Conservation (phyloP, 2,888 invertebrate genomes). For the Polyploca ridens region DNA sequence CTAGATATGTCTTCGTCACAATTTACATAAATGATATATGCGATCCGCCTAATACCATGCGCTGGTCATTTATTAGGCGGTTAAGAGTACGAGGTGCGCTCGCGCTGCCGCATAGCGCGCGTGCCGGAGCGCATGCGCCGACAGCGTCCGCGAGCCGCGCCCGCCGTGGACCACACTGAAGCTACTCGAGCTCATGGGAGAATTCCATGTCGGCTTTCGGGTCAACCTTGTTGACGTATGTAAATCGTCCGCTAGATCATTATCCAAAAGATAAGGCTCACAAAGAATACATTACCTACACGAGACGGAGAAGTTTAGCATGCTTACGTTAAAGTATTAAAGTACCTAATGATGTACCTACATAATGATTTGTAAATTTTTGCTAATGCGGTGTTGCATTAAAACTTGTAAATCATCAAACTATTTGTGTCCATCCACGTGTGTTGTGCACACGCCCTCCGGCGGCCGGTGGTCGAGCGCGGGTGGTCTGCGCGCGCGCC, state of each 20-base stretch:
- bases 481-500: slow-evolving; percentile 75
- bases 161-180: slow-evolving; percentile 70
- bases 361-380: not conserved
- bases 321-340: slow-evolving; percentile 3
- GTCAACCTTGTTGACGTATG: slow-evolving; percentile 75
- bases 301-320: not conserved
- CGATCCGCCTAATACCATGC: slow-evolving; percentile 80
- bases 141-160: slow-evolving; percentile 51
- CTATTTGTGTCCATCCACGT: slow-evolving; percentile 51
- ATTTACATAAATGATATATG: slow-evolving; percentile 85
- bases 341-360: not conserved
- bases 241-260: slow-evolving; percentile 63
- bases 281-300: slow-evolving; percentile 12
- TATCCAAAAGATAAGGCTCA: slow-evolving; percentile 44
- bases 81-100: slow-evolving; percentile 60
- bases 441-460: slow-evolving; percentile 61
- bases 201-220: slow-evolving; percentile 50
- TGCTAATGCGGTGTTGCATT: slow-evolving; percentile 16
- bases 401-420: slow-evolving; percentile 35
- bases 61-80: slow-evolving; percentile 79
- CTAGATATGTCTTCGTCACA: slow-evolving; percentile 84
- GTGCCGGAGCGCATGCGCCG: slow-evolving; percentile 71
- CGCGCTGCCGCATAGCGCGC: slow-evolving; percentile 75
- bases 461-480: slow-evolving; percentile 68
- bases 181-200: slow-evolving; percentile 43